Evolutionary conservation across 2,113 vertebrate genomes (phyloP), one percentile per base, ranked within the genome.

Genomic region (Madoqua kirkii): DNA sequence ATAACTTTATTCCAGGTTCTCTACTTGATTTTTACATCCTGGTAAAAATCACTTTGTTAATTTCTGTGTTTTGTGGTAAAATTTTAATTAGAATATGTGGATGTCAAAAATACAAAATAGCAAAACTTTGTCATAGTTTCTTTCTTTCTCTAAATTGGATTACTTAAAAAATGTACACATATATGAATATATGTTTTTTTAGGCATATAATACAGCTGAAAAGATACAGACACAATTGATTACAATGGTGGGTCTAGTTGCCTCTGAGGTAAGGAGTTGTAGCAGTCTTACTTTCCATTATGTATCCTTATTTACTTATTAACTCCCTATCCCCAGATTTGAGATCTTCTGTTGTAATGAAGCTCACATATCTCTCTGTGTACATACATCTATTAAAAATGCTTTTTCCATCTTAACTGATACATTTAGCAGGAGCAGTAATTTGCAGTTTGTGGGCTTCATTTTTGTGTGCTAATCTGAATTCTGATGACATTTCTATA

Each of bases 401-500:
- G 43, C 16, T 78, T 0, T 85, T 95, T 96, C 54, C 15, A 15
- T 88, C n/a, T 74, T 95, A 90, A 79, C 15, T 27, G 23, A 23
- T 52, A 5, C 8, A 21, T 94, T 94, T 96, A 93, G 31, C 43
- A 45, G 14, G 14, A 59, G 8, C 6, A 31, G 3, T 50, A 57
- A 40, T 94, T 78, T 95, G 95, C n/a, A 74, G 8, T 82, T 93
- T 76, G 13, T 87, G 92, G 86, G 3, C 87, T 88, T 91, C 11
- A 59, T 92, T 90, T 89, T 93, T 84, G 45, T 21, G 23, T 9
- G 36, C 15, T 78, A 52, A 31, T 94, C 10, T 93, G 36, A 83
- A 91, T 91, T 96, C 52, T 93, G 40, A 36, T 84, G 84, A 88
- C 29, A 91, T 85, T 97, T 94, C 50, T 96, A 0, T 95, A 40